Base-by-base conservation (phyloP, 2,888 invertebrate species). In the Caenorhabditis imperialis region DNA sequence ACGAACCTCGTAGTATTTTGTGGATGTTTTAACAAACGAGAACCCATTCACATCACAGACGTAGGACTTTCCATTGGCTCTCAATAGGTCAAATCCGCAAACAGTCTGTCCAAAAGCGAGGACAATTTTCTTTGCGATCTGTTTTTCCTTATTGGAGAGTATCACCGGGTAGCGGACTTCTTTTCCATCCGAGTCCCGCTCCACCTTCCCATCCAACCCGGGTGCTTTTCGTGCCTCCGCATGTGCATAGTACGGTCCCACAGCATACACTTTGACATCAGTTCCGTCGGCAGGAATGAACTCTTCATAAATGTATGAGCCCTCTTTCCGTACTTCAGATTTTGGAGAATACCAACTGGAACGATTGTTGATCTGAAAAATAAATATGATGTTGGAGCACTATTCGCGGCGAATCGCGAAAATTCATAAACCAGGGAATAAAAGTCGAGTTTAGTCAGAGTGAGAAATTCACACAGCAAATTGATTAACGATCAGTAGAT, bases 11-110 rank as follows among this genome's bases (percentile, higher is more conserved):
- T 99, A 99, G 90, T 99, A 99, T 88, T 99, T 99, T 89, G 95
- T 95, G 0, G 98, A 98, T 89, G 97, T 99, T 89, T 99, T 99
- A 25, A 99, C 99, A 90, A 99, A 99, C 88, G 97, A 98, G 90
- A 99, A 99, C 0, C 99, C 99, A 90, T 99, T 99, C 3, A 99
- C 99, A 91, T 99, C 99, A 90, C 99, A 99, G 0, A 99, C 99
- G 89, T 94, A 99, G 0, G 98, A 98, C 89, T 96, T 95, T 51
- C 99, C 99, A 90, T 95, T 98, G 20, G 99, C 98, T 89, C 97
- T 82, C 57, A 99, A 91, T 77, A 99, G 91, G 91, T 99, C 99
- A 89, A 99, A 99, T 18, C 99, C 99, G 89, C 99, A 99, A 7
- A 99, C 99, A 8, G 96, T 98, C 91, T 99, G 99, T 87, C 90